Evolutionary conservation across 2,797 vertebrate genomes (phyloP), one percentile per base, ranked within the genome.

Genomic region (Benthosema pterotum): DNA sequence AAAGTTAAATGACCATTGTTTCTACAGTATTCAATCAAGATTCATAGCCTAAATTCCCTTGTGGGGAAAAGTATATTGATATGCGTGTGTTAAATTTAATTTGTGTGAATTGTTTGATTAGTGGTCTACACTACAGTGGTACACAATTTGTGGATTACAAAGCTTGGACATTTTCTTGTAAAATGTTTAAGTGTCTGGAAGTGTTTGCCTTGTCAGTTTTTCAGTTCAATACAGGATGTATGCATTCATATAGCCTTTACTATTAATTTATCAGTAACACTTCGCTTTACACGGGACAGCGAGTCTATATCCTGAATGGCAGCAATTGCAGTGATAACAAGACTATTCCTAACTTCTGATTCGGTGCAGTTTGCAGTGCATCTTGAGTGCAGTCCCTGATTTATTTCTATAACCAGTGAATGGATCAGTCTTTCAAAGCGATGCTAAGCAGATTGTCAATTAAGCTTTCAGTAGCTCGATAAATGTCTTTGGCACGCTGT

Each of bases 171-270:
- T 8, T 4, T 54, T 16, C 15, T 54, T 54, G 52, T 54, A 28
- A 15, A 11, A 13, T 15, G 5, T 38, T 38, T 28, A n/a, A n/a
- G n/a, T n/a, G n/a, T n/a, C n/a, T n/a, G n/a, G n/a, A n/a, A n/a
- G n/a, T 53, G 22, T 15, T 54, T 54, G 22, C 18, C 52, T 15
- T n/a, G 52, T 32, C 52, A 15, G 52, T 32, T 53, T 46, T 25
- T 15, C 25, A 15, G n/a, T 4, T 38, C 32, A 38, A 38, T 38
- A n/a, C 28, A 54, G 52, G 52, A 54, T 54, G 15, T 54, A 54
- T 14, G 14, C n/a, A 54, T 38, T 32, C 28, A 38, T 54, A 9
- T 38, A 38, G 8, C 28, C 28, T 32, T 32, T 8, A 32, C 8
- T 38, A 38, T 38, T 38, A 2, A 11, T 38, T 38, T 38, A 38